These are phyloP conservation scores for Ellobium chinense DNA, from an alignment of 2,888 invertebrate species.

Conservation along the genomic window DNA sequence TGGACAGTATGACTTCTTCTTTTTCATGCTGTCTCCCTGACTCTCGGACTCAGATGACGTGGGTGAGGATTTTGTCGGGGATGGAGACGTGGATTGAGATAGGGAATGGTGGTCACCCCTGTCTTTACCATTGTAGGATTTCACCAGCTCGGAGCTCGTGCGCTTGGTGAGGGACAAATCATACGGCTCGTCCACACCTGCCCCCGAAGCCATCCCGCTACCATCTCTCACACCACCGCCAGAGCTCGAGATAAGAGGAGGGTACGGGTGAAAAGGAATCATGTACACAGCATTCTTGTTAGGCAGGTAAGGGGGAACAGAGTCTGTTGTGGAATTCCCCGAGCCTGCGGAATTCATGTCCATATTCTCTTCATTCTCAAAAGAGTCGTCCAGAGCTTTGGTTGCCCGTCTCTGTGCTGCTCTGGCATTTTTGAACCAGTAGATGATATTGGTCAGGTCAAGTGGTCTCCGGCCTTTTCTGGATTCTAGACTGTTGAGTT, in stretches of 20 bases:
- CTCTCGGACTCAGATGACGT: conserved; percentile 30
- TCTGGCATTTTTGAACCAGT: conserved; percentile 94
- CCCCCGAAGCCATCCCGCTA: neutral
- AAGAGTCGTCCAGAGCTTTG: conserved; percentile 66
- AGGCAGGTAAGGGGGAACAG: conserved; percentile 69
- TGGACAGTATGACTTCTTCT: conserved; percentile 25
- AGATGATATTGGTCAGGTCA: conserved; percentile 95
- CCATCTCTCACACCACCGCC: conserved; percentile 47
- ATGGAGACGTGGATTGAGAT: conserved; percentile 8
- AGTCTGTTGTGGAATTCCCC: conserved; percentile 10
- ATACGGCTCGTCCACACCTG: conserved; percentile 46
- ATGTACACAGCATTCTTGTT: conserved; percentile 77
- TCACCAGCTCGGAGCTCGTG: conserved; percentile 6
- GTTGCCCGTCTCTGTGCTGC: conserved; percentile 94
- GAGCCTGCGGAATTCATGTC: conserved; percentile 50
- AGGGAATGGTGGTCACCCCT: neutral
- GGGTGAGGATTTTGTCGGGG: conserved; percentile 25
- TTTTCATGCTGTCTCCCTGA: conserved; percentile 1
- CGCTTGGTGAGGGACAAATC: conserved; percentile 49
- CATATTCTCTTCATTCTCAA: conserved; percentile 67
- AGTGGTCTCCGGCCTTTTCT: conserved; percentile 91
- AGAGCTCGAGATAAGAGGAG: conserved; percentile 34
- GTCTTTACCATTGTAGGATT: conserved; percentile 3
- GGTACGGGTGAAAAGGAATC: conserved; percentile 69
- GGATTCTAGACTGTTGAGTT: conserved; percentile 94